Evolutionary conservation across 2,113 vertebrate species (phyloP), one percentile per base, ranked within the genome.

Genomic region (Triplophysa rosa): DNA sequence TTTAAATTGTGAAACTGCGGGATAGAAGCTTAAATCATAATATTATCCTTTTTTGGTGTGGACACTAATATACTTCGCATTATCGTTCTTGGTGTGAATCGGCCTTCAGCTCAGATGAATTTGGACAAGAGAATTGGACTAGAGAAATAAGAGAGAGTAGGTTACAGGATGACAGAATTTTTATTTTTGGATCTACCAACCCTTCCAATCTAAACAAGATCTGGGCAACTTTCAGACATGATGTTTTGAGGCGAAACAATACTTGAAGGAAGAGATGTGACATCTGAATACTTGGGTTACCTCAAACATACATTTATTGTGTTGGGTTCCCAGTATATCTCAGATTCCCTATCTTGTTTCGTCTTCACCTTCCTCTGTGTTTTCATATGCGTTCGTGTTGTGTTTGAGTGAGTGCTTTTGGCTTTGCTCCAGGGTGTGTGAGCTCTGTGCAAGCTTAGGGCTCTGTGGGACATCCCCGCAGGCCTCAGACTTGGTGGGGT

Each of bases 391-490:
- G 49, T 54, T 17, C 72, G 67, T 77, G 13, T 52, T n/a, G 49
- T 17, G 49, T 52, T 58, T 21, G 54, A 58, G 54, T 58, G 54
- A 21, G 12, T 67, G 47, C n/a, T 17, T n/a, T 81, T 82, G 80
- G 81, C 70, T 16, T 58, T n/a, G 75, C 68, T 84, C 82, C 82
- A 86, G 79, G 75, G 67, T 42, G 62, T 76, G 75, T 79, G 74
- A 76, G 71, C 67, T 67, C 17, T 29, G 52, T 69, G 65, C 71
- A 82, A 87, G 86, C 87, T 89, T 88, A 89, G 77, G 86, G 85
- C 91, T 89, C 89, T 84, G 88, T 88, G 89, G 91, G 91, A 91
- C 75, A 81, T 90, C 91, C 90, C 88, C 83, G 77, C 84, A 89
- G 87, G 88, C 89, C 87, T 81, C 58, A 33, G 88, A 78, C 88